A percentile compares a stretch with the other conserved stretches of the same genome.
Evolutionary conservation across 2,113 vertebrate genomes (phyloP).

Genomic region (Zosterops pallidus): DNA sequence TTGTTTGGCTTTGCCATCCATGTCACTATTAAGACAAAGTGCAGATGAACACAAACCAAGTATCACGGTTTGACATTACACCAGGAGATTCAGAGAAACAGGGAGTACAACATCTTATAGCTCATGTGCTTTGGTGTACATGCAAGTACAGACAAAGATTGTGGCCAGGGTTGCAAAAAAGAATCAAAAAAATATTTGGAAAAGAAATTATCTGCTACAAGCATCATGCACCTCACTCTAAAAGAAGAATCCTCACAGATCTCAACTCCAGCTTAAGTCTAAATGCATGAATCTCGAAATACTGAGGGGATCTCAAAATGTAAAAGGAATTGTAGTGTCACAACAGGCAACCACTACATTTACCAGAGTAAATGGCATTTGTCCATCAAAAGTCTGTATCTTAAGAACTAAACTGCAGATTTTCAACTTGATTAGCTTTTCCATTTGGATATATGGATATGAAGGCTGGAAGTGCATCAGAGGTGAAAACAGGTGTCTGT

Average conservation of each 20-base stretch:
- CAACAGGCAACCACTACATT: neutral
- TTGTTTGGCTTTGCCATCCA: neutral
- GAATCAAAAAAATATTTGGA: neutral
- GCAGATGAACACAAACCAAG: neutral
- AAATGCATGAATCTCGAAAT: neutral
- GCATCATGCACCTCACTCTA: neutral
- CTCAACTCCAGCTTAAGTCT: neutral
- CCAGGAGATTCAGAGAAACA: neutral
- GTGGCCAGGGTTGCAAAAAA: neutral
- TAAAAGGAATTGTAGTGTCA: neutral
- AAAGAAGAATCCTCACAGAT: neutral
- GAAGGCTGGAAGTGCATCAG: neutral
- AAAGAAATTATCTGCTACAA: neutral
- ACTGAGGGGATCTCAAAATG: neutral
- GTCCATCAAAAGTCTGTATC: neutral
- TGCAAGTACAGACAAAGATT: neutral
- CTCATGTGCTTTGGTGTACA: neutral
- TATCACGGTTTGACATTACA: neutral
- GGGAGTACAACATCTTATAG: neutral
- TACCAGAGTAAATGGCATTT: neutral
- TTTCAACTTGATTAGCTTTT: neutral
- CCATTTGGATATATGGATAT: neutral
- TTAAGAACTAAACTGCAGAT: neutral
- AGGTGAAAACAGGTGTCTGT: neutral
- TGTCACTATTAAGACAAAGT: neutral